Percentiles rank a stretch among this genome's conserved stretches.
Conservation (phyloP, 2,113 vertebrate species). For the Dipodomys spectabilis region DNA sequence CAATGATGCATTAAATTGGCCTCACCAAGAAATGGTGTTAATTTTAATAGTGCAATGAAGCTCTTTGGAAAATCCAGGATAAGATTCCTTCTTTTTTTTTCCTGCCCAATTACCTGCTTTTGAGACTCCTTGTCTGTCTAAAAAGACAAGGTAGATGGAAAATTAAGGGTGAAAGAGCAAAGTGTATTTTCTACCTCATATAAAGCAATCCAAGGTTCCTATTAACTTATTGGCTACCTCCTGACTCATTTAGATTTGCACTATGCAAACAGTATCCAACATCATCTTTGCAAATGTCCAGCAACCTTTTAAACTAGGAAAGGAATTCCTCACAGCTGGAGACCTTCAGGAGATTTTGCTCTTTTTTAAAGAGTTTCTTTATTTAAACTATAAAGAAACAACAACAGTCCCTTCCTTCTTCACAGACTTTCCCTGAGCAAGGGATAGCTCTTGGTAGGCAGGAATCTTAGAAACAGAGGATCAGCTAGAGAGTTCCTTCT, state of each 20-base stretch:
- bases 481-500: neutral
- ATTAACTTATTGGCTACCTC: conserved; percentile 62
- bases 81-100: conserved; percentile 58
- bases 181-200: conserved; percentile 32
- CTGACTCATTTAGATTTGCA: conserved; percentile 40
- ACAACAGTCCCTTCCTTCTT: neutral
- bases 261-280: conserved; percentile 37
- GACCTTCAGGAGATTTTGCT: conserved; percentile 12
- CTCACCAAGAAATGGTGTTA: conserved; percentile 72
- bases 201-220: conserved; percentile 35
- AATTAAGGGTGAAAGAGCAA: conserved; percentile 22
- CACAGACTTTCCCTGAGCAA: neutral
- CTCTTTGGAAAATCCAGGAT: conserved; percentile 68
- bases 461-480: neutral
- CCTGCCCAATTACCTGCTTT: conserved; percentile 22
- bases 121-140: conserved; percentile 9
- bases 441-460: neutral
- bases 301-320: conserved; percentile 49
- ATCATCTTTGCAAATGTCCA: conserved; percentile 54
- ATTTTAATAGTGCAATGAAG: conserved; percentile 72
- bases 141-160: conserved; percentile 44
- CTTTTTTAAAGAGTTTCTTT: conserved; percentile 40
- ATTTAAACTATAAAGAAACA: conserved; percentile 37
- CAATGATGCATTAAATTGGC: conserved; percentile 80
- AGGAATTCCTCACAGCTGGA: conserved; percentile 59